Evolutionary conservation across 2,113 vertebrate genomes (phyloP).

Genomic region (Struthidea cinerea): DNA sequence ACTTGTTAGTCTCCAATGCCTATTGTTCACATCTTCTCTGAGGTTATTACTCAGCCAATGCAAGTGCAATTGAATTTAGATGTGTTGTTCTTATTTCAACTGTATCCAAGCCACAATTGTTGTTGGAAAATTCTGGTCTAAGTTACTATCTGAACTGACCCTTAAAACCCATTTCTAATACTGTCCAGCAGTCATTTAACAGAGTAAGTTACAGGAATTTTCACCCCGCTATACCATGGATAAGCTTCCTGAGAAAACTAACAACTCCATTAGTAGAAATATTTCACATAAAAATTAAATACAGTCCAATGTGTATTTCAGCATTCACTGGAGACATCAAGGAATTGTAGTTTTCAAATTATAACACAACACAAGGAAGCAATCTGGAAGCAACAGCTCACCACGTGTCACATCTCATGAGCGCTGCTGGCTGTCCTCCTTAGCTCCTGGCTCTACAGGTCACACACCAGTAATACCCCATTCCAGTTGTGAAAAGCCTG

Average conservation of each 20-base stretch:
- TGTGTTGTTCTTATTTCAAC: background rate
- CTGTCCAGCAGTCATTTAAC: background rate
- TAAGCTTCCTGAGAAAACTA: background rate
- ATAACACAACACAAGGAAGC: background rate
- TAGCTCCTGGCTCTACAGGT: background rate
- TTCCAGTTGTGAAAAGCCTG: background rate
- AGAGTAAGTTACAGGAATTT: background rate
- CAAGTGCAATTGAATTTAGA: background rate
- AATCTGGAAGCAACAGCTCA: background rate
- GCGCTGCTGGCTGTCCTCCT: background rate
- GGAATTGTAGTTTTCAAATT: background rate
- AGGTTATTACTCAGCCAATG: background rate
- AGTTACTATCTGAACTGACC: background rate
- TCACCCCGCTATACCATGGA: background rate
- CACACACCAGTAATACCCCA: background rate
- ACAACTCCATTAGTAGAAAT: background rate
- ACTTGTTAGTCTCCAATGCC: background rate
- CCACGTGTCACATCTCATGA: background rate
- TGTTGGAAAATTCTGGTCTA: conserved; percentile 8
- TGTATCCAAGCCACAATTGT: conserved; percentile 29
- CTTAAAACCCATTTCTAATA: background rate
- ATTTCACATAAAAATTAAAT: background rate
- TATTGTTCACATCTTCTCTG: background rate
- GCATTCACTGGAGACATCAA: background rate
- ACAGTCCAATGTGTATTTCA: background rate